Base-by-base conservation (phyloP, 1,140 invertebrate genomes). In the Drosophila pallidifrons region DNA sequence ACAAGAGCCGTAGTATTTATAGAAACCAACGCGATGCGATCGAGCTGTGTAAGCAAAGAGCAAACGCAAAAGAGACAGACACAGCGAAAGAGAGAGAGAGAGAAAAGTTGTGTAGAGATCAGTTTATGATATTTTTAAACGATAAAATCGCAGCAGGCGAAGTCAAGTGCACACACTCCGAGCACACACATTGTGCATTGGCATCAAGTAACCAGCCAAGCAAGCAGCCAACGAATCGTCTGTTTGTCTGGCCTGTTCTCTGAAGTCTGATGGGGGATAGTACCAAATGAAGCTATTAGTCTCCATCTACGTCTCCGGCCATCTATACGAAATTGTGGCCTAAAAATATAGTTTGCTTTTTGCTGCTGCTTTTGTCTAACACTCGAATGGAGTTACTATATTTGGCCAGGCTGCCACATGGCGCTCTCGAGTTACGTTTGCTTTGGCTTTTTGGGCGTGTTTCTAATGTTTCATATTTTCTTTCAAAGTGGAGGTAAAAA, bases 121-220 rank as follows among this genome's bases (percentile, higher is more conserved):
- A 74, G 45, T 67, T 83, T 64, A 76, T 68, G 72, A 77, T 82
- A 82, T 82, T 82, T 82, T 82, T 82, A 82, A 82, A 83, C 81
- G 77, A 82, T 80, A 76, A 73, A 83, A 82, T 72, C 67, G 72
- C 81, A 72, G 77, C 66, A 68, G 52, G 71, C 75, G 80, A 82
- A 82, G 81, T 82, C 81, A 82, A 82, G 81, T 82, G 81, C 75
- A 77, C 43, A 76, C 68, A 65, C 71, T 60, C 67, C 65, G 38
- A 69, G 28, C 63, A 52, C 72, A 59, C 68, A 38, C 35, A 38
- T 38, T 38, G 35, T 70, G 80, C 81, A 82, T 61, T 59, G 81
- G 81, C 81, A 82, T 83, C 81, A 82, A 83, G 81, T 83, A 82
- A 83, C 81, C 81, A 11, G 28, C 47, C 8, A 5, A 25, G 10